Conservation (phyloP, 2,888 invertebrate genomes). For the Galeruca laticollis region DNA sequence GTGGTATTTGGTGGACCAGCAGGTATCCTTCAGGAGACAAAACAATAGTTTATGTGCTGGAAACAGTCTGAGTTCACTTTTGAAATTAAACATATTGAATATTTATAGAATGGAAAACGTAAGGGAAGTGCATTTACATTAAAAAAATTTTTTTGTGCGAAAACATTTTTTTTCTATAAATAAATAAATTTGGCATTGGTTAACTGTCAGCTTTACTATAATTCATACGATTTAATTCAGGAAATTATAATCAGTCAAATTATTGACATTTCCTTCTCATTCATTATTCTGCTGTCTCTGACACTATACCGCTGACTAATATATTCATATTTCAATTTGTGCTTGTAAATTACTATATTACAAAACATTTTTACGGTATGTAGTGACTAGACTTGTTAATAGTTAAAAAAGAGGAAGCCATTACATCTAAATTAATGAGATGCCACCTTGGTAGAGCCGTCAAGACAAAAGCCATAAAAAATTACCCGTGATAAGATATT, state of each 20-base stretch:
- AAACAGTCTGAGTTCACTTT: too few species aligned
- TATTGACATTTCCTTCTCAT: conserved; percentile 11
- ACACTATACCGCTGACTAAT: not conserved
- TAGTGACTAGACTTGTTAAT: conserved; percentile 14
- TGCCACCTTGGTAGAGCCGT: conserved; percentile 27
- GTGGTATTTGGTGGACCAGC: too few species aligned
- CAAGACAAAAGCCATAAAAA: conserved; percentile 30
- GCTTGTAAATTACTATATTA: not conserved
- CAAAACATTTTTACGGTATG: conserved; percentile 23
- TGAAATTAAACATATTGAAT: too few species aligned
- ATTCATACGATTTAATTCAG: not conserved
- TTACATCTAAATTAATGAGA: conserved; percentile 33
- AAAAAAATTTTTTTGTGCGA: too few species aligned
- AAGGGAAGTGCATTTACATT: too few species aligned
- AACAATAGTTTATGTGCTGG: too few species aligned
- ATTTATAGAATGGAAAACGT: too few species aligned
- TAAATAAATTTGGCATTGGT: too few species aligned
- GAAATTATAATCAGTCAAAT: not conserved
- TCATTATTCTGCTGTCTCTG: not conserved
- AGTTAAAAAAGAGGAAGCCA: conserved; percentile 30
- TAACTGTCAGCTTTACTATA: too few species aligned
- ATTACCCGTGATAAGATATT: conserved; percentile 32
- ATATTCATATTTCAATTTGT: conserved; percentile 6
- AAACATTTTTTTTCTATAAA: too few species aligned
- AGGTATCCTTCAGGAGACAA: too few species aligned